Conservation (phyloP, 2,797 vertebrate genomes). For the Chrysolophus pictus region DNA sequence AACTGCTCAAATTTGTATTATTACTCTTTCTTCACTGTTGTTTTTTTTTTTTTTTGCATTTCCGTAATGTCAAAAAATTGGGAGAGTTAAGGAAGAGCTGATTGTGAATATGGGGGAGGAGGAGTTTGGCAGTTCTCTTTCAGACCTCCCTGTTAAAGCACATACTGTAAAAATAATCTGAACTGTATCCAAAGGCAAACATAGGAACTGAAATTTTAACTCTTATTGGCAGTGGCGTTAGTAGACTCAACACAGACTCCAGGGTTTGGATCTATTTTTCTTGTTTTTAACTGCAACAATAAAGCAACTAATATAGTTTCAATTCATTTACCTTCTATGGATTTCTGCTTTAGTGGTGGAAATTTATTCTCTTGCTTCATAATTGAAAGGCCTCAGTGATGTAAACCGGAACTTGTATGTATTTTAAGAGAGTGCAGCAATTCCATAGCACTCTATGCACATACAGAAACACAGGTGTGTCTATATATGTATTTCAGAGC, state of each 20-base stretch:
- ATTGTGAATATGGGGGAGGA: background rate
- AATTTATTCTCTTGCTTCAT: background rate
- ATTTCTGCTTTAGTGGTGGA: slow-evolving; percentile 11
- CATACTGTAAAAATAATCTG: slow-evolving; percentile 45
- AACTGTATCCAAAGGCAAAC: slow-evolving; percentile 62
- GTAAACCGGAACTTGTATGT: background rate
- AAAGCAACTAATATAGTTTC: background rate
- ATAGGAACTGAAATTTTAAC: slow-evolving; percentile 52
- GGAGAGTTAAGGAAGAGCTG: background rate
- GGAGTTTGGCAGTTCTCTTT: slow-evolving; percentile 9
- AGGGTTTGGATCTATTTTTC: slow-evolving; percentile 5
- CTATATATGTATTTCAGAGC: background rate
- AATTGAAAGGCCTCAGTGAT: background rate
- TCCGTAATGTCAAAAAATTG: background rate
- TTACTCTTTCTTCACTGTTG: background rate
- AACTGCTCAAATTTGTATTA: background rate
- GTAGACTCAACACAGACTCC: slow-evolving; percentile 50
- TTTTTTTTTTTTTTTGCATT: background rate
- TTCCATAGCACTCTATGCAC: background rate
- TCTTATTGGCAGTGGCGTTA: slow-evolving; percentile 41
- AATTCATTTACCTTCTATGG: background rate
- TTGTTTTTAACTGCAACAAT: slow-evolving; percentile 26
- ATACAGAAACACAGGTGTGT: background rate
- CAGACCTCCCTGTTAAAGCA: slow-evolving; percentile 42
- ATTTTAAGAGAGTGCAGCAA: background rate